These are phyloP conservation scores for Ivindomyrus marchei DNA, from an alignment of 2,113 vertebrate genomes.

Conservation along the genomic window DNA sequence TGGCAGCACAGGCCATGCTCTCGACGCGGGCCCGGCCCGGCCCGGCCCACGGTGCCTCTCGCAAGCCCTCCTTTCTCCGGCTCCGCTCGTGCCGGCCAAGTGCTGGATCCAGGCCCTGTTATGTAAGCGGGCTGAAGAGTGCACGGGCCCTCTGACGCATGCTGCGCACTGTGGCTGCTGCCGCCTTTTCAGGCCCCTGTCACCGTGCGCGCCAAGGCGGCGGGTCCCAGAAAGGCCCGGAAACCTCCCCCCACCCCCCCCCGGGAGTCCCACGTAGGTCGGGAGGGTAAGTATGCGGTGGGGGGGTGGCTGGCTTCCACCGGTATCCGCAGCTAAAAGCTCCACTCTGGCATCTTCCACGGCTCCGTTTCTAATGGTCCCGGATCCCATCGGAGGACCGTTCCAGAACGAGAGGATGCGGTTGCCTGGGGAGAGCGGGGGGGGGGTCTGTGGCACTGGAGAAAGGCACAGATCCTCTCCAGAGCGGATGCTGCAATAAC, in stretches of 20 bases:
- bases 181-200: neutral
- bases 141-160: neutral
- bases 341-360: neutral
- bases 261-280: neutral
- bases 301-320: neutral
- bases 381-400: neutral
- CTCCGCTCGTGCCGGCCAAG: neutral
- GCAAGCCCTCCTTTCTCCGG: neutral
- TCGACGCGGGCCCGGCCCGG: neutral
- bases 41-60: neutral
- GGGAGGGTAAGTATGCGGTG: neutral
- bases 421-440: neutral
- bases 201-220: neutral
- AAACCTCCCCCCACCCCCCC: neutral
- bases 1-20: neutral
- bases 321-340: neutral
- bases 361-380: neutral
- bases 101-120: neutral
- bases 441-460: neutral
- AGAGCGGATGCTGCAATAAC: neutral
- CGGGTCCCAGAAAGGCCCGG: neutral
- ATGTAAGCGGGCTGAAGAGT: neutral
- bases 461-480: neutral
- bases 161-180: neutral
- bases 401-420: neutral